Evolutionary conservation across 2,797 vertebrate species (phyloP).

Genomic region (Falco berigora): DNA sequence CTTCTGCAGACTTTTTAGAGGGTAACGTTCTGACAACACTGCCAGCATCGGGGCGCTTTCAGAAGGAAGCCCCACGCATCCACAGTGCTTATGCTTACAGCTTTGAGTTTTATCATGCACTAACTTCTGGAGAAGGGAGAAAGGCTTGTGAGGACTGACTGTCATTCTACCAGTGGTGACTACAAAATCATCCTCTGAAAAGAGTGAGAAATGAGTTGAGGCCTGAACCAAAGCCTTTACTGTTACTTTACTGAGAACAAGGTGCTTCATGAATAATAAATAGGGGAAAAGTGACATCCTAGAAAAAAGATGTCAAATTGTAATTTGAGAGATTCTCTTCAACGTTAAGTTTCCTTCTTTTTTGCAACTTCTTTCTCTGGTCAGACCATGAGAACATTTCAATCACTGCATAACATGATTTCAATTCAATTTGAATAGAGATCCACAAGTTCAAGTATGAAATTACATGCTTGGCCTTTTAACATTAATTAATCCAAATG

Average conservation of each 20-base stretch:
- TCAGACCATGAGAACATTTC: background rate
- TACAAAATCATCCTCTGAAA: background rate
- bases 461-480: conserved; percentile 22
- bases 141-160: fast-evolving
- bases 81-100: background rate
- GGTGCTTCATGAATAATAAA: background rate
- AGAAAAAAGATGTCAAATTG: background rate
- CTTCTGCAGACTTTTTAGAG: background rate
- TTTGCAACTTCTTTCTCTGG: background rate
- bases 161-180: fast-evolving
- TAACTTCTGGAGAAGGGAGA: background rate
- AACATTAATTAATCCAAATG: conserved; percentile 25
- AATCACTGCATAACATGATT: background rate
- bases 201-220: background rate
- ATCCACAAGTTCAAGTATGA: background rate
- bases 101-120: background rate
- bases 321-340: background rate
- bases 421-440: background rate
- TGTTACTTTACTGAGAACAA: background rate
- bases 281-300: background rate
- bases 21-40: background rate
- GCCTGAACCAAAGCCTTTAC: background rate
- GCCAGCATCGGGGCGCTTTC: background rate
- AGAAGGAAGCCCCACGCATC: background rate
- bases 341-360: background rate